Base-by-base conservation (phyloP, 2,113 vertebrate genomes). In the Chlamydotis undulata region DNA sequence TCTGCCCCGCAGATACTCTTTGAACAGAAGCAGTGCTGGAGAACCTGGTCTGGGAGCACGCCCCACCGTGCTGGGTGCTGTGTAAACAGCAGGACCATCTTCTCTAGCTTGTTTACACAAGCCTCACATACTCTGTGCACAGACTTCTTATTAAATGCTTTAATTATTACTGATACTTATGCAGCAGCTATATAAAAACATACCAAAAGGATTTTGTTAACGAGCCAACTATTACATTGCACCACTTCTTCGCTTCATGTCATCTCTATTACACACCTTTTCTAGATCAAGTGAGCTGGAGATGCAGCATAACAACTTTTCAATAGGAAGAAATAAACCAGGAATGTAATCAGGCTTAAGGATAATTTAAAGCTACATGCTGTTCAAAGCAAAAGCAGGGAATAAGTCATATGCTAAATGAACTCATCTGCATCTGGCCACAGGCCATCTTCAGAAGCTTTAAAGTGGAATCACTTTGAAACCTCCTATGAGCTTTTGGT, bases 391-490 rank as follows among this genome's bases (percentile, higher is more conserved):
- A 90, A 96, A 97, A 87, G 41, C 67, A 94, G 82, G 64, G 70
- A 73, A 9, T 89, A 95, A 96, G 68, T 95, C 59, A 59, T 50
- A 71, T 71, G 75, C 82, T 89, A 96, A 97, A 95, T 16, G 41
- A 97, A 92, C 80, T 84, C n/a, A 88, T 97, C 93, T 96, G 63
- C 88, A 73, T 94, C 81, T 97, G 94, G 82, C 85, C 87, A 84
- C 11, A 31, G 91, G 78, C 53, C 87, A 85, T 75, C 94, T 95
- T 88, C 74, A 83, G 76, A 95, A 94, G 56, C 89, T 94, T 94
- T 95, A 75, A 93, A 90, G 73, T 3, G 3, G 60, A 91, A 89
- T 92, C 79, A 83, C 21, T 81, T 49, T 45, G 71, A 93, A 93
- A 77, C 88, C 79, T 95, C n/a, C 49, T 47, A 26, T 49, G 73